Percentiles rank a stretch among this genome's conserved stretches.
These are phyloP conservation scores for Novumbra hubbsi DNA, from an alignment of 2,797 vertebrate genomes.

Conservation along the genomic window DNA sequence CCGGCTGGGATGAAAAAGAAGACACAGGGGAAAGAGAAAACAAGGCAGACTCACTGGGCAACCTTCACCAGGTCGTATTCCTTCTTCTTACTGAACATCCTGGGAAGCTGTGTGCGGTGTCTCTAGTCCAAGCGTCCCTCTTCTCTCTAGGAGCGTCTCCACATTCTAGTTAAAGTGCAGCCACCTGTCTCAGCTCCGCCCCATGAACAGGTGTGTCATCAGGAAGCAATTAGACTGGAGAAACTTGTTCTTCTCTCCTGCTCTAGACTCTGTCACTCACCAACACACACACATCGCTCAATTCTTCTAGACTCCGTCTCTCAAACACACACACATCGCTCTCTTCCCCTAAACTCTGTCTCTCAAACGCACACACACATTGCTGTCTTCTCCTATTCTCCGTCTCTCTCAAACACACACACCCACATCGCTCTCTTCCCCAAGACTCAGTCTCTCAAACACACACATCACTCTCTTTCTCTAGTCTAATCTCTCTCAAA, in stretches of 20 bases:
- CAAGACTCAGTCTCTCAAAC: neutral
- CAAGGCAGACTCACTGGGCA: conserved; percentile 62
- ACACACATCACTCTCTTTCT: too few species aligned
- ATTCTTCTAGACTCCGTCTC: neutral
- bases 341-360: neutral
- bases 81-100: conserved; percentile 67
- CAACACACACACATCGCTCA: too few species aligned
- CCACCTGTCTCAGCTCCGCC: conserved; percentile 66
- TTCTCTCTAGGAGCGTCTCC: conserved; percentile 1
- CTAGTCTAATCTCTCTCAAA: neutral
- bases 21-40: neutral
- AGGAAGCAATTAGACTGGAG: conserved; percentile 8
- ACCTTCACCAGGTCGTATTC: conserved; percentile 52
- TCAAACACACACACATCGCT: neutral
- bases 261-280: neutral
- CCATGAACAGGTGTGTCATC: conserved; percentile 57
- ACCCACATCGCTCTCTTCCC: neutral
- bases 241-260: conserved; percentile 64
- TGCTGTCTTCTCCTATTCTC: neutral
- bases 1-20: neutral
- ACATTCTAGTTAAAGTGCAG: conserved; percentile 52
- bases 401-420: neutral
- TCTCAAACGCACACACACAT: neutral
- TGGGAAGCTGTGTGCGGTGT: conserved; percentile 22
- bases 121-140: conserved; percentile 26